Base-by-base conservation (phyloP, 2,113 vertebrate species). In the Brienomyrus longianalis region DNA sequence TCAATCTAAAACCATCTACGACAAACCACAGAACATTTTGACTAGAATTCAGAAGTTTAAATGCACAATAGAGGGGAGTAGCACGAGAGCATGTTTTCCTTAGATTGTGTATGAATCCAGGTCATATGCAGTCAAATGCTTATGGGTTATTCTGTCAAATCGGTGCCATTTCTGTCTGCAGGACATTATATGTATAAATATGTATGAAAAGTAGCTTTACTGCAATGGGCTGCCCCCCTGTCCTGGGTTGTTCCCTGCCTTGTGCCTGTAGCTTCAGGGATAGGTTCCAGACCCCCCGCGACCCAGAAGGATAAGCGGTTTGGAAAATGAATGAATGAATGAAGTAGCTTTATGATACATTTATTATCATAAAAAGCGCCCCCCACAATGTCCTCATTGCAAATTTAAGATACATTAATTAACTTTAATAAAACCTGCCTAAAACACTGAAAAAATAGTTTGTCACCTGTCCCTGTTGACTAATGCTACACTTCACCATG, bases 1-100 rank as follows among this genome's bases (percentile, higher is more conserved):
- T 97, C 98, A 97, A 98, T 98, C 97, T 97, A 96, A 95, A 91
- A 90, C 48, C 90, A 90, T 92, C 90, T 91, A 92, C 92, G 93
- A 92, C 94, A 92, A 91, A 92, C 90, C 93, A 92, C 86, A 92
- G 92, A 86, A 17, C 92, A 89, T 93, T 93, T 93, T 91, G 88
- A 94, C 94, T 92, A 91, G 93, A 90, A 90, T 83, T 74, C 90
- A 35, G 89, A 88, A 88, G 89, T 93, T 93, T 92, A 91, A 93
- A 92, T 70, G 92, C 91, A 90, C 90, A 92, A 95, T 92, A 93
- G 93, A 92, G 87, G 88, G 91, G 91, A 94, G 92, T 93, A 93
- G 43, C 48, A 84, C 91, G 48, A 62, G 48, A 59, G 87, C 31
- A 89, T 62, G 85, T 87, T 39, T n/a, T 86, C 54, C 50, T 62